Evolutionary conservation across 1,140 invertebrate genomes (phyloP).

Genomic region (Bombus impatiens): DNA sequence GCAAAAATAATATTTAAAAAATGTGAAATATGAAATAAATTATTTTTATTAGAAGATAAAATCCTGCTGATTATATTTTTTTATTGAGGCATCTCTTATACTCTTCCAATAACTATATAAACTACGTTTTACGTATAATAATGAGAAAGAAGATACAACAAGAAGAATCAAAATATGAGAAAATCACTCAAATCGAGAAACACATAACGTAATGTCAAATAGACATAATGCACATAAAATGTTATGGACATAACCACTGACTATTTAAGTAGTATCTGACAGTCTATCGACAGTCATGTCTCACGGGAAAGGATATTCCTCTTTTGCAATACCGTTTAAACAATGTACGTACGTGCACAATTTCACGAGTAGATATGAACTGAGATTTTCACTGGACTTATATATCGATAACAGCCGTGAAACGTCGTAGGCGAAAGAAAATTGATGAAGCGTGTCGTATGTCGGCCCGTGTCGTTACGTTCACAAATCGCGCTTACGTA

Average conservation of each 20-base stretch:
- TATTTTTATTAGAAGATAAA: background rate
- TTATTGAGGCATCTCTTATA: background rate
- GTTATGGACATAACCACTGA: conserved; percentile 1
- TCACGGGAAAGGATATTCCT: background rate
- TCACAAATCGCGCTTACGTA: conserved; percentile 43
- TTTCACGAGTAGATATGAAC: conserved; percentile 4
- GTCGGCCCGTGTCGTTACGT: conserved; percentile 32
- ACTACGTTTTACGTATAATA: background rate
- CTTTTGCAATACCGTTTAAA: conserved; percentile 5
- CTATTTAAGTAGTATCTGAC: conserved; percentile 2
- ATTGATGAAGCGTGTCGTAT: background rate
- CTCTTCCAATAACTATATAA: background rate
- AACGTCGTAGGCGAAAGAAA: background rate
- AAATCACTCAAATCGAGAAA: background rate
- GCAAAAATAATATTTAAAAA: background rate
- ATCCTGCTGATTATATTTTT: background rate
- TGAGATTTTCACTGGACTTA: conserved; percentile 17
- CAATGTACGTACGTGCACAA: conserved; percentile 50
- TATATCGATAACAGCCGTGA: conserved; percentile 23
- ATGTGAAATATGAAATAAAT: background rate
- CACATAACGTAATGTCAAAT: background rate
- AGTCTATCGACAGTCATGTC: background rate
- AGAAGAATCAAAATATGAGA: background rate
- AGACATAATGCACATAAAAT: background rate
- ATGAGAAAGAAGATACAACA: background rate